Conservation (phyloP, 2,113 vertebrate genomes). For the Scophthalmus maximus region DNA sequence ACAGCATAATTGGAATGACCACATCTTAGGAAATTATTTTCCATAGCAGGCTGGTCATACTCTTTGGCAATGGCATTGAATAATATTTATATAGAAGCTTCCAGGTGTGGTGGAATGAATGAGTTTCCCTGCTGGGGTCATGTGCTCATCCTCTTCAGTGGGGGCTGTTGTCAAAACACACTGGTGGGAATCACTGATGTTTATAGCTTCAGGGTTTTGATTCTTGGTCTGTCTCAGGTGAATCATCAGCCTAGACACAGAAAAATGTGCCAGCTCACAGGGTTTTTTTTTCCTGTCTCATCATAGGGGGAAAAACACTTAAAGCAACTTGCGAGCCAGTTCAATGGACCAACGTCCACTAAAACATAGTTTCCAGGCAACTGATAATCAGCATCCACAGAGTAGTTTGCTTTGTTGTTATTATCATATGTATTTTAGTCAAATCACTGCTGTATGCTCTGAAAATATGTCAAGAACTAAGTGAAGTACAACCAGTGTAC, state of each 20-base stretch:
- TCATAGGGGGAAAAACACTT: slow-evolving; percentile 30
- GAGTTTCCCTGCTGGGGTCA: slow-evolving; percentile 34
- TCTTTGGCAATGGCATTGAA: background rate
- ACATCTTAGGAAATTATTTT: background rate
- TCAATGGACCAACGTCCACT: slow-evolving; percentile 34
- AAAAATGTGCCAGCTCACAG: slow-evolving; percentile 41
- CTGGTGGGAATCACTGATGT: slow-evolving; percentile 6
- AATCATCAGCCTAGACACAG: slow-evolving; percentile 59
- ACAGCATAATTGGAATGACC: background rate
- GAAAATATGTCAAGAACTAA: background rate
- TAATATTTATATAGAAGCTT: slow-evolving; percentile 40
- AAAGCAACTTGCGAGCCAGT: slow-evolving; percentile 7
- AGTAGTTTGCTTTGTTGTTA: slow-evolving; percentile 17
- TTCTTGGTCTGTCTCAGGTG: slow-evolving; percentile 28
- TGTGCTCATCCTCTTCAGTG: slow-evolving; percentile 8
- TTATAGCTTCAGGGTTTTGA: slow-evolving; percentile 50
- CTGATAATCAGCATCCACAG: slow-evolving; percentile 3
- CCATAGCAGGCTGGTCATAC: background rate
- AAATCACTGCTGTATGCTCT: background rate
- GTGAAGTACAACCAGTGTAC: background rate
- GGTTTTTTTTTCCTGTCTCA: slow-evolving; percentile 32
- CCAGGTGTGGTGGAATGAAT: slow-evolving; percentile 48
- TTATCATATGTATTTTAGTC: background rate
- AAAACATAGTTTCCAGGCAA: slow-evolving; percentile 48
- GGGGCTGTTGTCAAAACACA: slow-evolving; percentile 24